Conservation (phyloP, 1,140 invertebrate species). For the Colletes latitarsis region DNA sequence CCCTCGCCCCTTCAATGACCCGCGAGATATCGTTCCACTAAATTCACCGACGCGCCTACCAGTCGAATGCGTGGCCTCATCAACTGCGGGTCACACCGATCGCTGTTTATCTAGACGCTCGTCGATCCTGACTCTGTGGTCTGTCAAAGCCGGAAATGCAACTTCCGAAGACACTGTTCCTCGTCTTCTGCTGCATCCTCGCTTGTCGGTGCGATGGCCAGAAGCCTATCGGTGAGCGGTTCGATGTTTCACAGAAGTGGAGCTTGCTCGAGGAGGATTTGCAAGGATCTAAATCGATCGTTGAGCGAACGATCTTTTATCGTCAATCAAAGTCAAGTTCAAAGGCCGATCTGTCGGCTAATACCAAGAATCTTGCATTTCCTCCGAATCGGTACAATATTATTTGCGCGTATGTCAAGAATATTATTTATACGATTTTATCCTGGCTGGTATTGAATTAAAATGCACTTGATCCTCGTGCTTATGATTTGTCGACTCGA, state of each 20-base stretch:
- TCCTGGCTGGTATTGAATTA: too few relatives aligned
- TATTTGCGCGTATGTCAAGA: too few relatives aligned
- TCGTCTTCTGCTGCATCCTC: not conserved
- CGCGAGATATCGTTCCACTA: conserved; percentile 59
- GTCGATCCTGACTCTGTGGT: not conserved
- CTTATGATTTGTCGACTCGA: not conserved
- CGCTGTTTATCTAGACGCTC: not conserved
- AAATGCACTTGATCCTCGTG: too few relatives aligned
- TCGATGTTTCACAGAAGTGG: not conserved
- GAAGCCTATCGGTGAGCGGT: conserved; percentile 10
- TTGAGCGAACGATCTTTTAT: not conserved
- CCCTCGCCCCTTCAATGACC: conserved; percentile 63
- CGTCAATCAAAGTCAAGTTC: conserved; percentile 1
- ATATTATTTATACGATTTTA: too few relatives aligned
- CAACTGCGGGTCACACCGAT: not conserved
- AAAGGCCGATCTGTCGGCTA: not conserved
- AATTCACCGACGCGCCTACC: conserved; percentile 51
- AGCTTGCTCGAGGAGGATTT: too few relatives aligned
- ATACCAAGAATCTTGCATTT: not conserved
- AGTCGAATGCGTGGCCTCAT: conserved; percentile 54
- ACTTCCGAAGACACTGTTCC: not conserved
- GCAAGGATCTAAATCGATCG: not conserved
- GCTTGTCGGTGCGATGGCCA: not conserved
- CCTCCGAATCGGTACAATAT: not conserved
- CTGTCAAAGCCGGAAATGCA: conserved; percentile 24